Conservation (phyloP, 1,140 invertebrate species). For the Lepidurus couesii region DNA sequence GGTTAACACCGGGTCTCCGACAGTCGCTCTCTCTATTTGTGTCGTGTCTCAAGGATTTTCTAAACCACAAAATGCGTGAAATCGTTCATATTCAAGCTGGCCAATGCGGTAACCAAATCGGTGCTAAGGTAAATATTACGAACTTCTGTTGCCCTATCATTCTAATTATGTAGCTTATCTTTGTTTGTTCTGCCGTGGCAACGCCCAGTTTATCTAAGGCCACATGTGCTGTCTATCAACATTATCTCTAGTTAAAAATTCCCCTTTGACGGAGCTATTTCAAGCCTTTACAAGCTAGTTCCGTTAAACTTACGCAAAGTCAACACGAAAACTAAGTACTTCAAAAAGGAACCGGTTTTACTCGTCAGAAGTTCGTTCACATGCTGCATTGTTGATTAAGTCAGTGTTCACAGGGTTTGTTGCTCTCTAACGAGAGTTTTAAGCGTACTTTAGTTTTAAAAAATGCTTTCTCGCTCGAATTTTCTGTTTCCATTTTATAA, state of each 20-base stretch:
- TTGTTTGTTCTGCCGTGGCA: not conserved
- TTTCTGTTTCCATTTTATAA: too few species aligned
- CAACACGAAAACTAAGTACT: too few species aligned
- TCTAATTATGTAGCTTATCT: not conserved
- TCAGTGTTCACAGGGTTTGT: too few species aligned
- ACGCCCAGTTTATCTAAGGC: not conserved
- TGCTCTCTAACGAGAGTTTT: too few species aligned
- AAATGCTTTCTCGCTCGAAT: too few species aligned
- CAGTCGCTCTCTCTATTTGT: not conserved
- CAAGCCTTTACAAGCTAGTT: too few species aligned
- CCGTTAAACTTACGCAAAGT: not conserved
- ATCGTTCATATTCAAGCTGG: conserved; percentile 89
- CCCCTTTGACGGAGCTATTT: not conserved
- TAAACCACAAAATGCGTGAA: conserved; percentile 70
- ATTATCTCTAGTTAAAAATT: not conserved
- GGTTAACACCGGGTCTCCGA: not conserved
- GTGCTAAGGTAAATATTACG: conserved; percentile 66
- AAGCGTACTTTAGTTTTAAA: too few species aligned
- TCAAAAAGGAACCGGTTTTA: too few species aligned
- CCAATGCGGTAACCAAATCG: conserved; percentile 92
- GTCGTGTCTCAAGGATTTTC: not conserved
- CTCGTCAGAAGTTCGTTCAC: too few species aligned
- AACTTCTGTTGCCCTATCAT: not conserved
- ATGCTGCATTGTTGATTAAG: too few species aligned
- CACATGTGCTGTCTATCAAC: not conserved